Conservation (phyloP, 2,888 invertebrate genomes). For the Tiliacea citrago region DNA sequence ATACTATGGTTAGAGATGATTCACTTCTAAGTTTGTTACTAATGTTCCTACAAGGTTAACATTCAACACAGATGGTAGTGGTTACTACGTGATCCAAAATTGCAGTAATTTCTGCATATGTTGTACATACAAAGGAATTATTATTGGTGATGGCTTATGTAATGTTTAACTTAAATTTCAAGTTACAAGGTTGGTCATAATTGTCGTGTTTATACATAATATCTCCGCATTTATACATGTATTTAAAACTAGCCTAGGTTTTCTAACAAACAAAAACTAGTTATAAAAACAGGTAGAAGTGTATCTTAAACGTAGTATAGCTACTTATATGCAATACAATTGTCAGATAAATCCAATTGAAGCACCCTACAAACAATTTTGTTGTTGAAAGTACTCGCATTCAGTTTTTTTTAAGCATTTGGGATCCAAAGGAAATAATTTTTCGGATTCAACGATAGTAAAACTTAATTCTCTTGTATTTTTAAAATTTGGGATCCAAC, state of each 20-base stretch:
- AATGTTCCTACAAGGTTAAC: not conserved
- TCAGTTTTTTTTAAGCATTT: too few relatives aligned
- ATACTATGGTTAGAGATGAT: constrained; percentile 11
- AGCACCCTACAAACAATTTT: not conserved
- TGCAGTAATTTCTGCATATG: not conserved
- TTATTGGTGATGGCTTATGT: not conserved
- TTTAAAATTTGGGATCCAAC: too few relatives aligned
- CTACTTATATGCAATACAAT: not conserved
- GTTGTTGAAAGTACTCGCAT: too few relatives aligned
- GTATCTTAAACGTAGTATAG: not conserved
- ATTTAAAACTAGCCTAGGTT: not conserved
- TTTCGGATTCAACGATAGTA: too few relatives aligned
- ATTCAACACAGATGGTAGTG: not conserved
- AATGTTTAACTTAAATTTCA: not conserved
- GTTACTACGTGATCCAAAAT: not conserved
- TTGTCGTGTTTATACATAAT: not conserved
- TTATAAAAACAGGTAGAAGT: not conserved
- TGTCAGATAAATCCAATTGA: too few relatives aligned
- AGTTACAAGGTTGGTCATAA: not conserved
- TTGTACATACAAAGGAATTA: not conserved
- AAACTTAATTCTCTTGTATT: too few relatives aligned
- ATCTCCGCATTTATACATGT: too few relatives aligned
- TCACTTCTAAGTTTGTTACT: constrained; percentile 11
- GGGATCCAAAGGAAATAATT: too few relatives aligned
- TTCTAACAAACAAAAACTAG: not conserved